Evolutionary conservation across 2,888 invertebrate genomes (phyloP).

Genomic region (Chorisops tibialis): DNA sequence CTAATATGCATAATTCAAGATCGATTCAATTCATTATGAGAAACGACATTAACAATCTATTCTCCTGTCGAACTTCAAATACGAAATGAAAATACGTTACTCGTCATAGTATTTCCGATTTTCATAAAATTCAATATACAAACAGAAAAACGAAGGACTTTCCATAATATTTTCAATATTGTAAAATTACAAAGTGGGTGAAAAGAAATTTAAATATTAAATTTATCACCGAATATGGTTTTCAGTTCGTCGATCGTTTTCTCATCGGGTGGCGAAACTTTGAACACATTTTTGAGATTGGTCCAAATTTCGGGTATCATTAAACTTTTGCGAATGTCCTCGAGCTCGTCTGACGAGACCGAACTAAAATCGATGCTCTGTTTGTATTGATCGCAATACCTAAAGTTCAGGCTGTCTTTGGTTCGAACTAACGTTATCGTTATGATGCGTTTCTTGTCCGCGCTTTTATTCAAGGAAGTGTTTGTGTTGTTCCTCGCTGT

Average conservation of each 20-base stretch:
- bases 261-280: slow-evolving; percentile 26
- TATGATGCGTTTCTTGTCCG: slow-evolving; percentile 22
- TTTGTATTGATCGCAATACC: slow-evolving; percentile 28
- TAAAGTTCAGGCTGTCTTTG: slow-evolving; percentile 25
- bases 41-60: too few relatives aligned
- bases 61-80: too few relatives aligned
- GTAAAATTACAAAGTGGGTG: not conserved
- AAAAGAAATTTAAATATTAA: not conserved
- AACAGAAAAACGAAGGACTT: too few relatives aligned
- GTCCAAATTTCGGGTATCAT: slow-evolving; percentile 29
- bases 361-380: slow-evolving; percentile 27
- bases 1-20: too few relatives aligned
- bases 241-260: slow-evolving; percentile 22
- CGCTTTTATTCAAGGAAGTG: slow-evolving; percentile 3
- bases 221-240: slow-evolving; percentile 27
- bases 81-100: too few relatives aligned
- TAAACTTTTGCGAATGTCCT: slow-evolving; percentile 28
- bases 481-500: not conserved
- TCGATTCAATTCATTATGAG: too few relatives aligned
- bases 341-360: slow-evolving; percentile 25
- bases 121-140: too few relatives aligned
- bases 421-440: slow-evolving; percentile 29
- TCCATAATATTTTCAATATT: too few relatives aligned
- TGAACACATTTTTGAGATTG: slow-evolving; percentile 24
- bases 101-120: too few relatives aligned